Evolutionary conservation across 2,888 invertebrate species (phyloP).

Genomic region (Dastarcus helophoroides): DNA sequence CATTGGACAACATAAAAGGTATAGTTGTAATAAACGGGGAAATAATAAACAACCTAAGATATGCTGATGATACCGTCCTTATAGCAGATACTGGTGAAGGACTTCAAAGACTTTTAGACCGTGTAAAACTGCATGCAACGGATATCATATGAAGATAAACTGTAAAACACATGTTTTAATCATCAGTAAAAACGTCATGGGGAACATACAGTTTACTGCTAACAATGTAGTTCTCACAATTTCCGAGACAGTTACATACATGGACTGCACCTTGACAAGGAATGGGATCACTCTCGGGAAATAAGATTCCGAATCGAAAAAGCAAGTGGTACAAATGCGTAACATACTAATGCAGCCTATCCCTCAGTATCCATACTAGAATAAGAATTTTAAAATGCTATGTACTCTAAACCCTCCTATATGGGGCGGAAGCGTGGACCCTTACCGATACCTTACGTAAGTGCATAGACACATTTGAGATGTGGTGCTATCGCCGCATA

Average conservation of each 20-base stretch:
- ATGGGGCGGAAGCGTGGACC: slow-evolving; percentile 3
- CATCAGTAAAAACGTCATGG: slow-evolving; percentile 4
- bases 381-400: slow-evolving; percentile 1
- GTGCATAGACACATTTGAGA: slow-evolving; percentile 27
- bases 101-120: slow-evolving; percentile 2
- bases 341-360: slow-evolving; percentile 1
- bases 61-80: slow-evolving; percentile 3
- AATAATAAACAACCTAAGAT: too few species aligned
- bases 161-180: slow-evolving; percentile 3
- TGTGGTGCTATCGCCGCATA: slow-evolving; percentile 6
- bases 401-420: not conserved
- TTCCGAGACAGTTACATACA: slow-evolving; percentile 3
- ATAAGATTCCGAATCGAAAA: slow-evolving; percentile 5
- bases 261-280: slow-evolving; percentile 1
- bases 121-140: too few species aligned
- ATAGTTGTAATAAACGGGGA: slow-evolving; percentile 3
- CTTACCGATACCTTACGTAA: slow-evolving; percentile 37
- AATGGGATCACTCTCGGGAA: slow-evolving; percentile 4
- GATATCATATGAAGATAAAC: slow-evolving; percentile 3
- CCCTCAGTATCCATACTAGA: slow-evolving; percentile 1
- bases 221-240: slow-evolving; percentile 1
- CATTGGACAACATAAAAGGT: slow-evolving; percentile 3
- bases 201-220: slow-evolving; percentile 1
- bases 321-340: slow-evolving; percentile 2
- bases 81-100: slow-evolving; percentile 3